These are phyloP conservation scores for Tetraneura akinire DNA, from an alignment of 1,140 invertebrate species.

Conservation along the genomic window DNA sequence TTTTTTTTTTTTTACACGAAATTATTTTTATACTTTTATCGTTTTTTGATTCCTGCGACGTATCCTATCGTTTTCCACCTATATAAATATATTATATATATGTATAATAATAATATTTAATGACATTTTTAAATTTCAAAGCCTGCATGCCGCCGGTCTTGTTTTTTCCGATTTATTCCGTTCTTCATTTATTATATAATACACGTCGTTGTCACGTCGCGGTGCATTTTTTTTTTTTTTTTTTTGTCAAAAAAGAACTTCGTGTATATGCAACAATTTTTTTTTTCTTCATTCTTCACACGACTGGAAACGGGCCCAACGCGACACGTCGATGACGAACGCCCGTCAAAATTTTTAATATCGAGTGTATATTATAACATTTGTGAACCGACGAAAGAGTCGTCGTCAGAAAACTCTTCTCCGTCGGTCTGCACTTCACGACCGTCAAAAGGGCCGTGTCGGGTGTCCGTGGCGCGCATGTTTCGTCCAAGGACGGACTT, in stretches of 20 bases:
- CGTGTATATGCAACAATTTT: background rate
- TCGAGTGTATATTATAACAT: background rate
- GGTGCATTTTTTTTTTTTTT: background rate
- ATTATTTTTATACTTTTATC: no score
- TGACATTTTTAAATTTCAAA: no score
- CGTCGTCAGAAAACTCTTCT: background rate
- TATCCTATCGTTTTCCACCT: no score
- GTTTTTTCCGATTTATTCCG: no score
- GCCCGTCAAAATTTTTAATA: background rate
- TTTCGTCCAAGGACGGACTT: background rate
- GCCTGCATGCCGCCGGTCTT: no score
- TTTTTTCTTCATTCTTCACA: background rate
- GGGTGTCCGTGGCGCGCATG: background rate
- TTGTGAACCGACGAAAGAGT: conserved; percentile 17
- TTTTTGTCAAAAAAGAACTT: background rate
- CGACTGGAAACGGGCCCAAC: background rate
- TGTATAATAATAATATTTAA: no score
- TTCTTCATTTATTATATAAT: no score
- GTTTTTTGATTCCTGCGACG: no score
- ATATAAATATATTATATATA: no score
- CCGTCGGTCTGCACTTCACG: background rate
- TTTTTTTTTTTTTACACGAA: no score
- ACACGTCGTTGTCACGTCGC: background rate
- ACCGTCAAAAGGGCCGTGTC: conserved; percentile 7
- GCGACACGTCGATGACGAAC: background rate